phyloP scores from a whole-genome alignment of 2,888 invertebrate genomes.

The Limenitis camilla region DNA sequence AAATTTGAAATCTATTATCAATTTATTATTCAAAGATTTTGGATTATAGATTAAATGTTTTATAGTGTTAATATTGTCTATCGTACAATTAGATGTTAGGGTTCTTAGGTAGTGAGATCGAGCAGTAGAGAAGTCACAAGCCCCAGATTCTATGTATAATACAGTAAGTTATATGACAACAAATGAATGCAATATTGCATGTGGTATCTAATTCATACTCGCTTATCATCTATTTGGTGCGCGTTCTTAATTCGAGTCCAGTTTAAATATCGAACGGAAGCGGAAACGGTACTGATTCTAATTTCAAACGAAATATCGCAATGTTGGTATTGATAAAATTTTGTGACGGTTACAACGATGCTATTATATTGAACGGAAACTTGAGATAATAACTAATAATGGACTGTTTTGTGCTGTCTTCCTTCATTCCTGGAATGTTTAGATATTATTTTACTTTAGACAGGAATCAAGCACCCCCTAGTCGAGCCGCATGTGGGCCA shows the following conservation, averaged over 20 bases:
- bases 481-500: no score
- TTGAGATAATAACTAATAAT: slow-evolving; percentile 59
- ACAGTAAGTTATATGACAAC: no score
- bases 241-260: slow-evolving; percentile 63
- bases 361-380: slow-evolving; percentile 70
- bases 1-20: no score
- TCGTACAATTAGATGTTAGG: no score
- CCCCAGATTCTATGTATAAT: no score
- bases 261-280: slow-evolving; percentile 72
- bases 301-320: slow-evolving; percentile 70
- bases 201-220: slow-evolving; percentile 24
- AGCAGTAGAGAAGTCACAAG: no score
- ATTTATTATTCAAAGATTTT: no score
- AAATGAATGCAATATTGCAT: slow-evolving; percentile 1
- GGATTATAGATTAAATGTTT: no score
- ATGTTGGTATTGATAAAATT: slow-evolving; percentile 70
- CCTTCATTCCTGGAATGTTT: slow-evolving; percentile 3
- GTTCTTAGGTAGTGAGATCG: no score
- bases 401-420: slow-evolving; percentile 8
- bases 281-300: slow-evolving; percentile 73
- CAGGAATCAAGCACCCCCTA: no score
- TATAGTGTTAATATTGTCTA: no score
- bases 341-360: slow-evolving; percentile 49
- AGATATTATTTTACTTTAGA: neutral
- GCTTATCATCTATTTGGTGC: slow-evolving; percentile 56